Evolutionary conservation across 2,113 vertebrate species (phyloP).

Genomic region (Hucho hucho): DNA sequence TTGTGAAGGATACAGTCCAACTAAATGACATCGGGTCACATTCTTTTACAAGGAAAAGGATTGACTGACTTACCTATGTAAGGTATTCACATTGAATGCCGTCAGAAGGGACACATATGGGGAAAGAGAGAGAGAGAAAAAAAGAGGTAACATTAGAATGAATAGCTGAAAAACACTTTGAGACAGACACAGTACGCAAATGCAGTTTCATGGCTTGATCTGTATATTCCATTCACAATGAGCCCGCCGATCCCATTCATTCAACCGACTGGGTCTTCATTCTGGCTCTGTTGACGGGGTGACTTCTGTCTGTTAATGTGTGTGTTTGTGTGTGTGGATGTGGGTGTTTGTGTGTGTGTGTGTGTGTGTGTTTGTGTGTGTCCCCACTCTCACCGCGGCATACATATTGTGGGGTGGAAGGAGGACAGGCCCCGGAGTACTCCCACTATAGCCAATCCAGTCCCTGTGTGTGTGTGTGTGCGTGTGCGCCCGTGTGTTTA

Average conservation of each 20-base stretch:
- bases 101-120: conserved; percentile 6
- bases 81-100: not conserved
- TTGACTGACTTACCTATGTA: conserved; percentile 43
- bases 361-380: too few relatives aligned
- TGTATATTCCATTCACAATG: too few relatives aligned
- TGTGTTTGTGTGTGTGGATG: too few relatives aligned
- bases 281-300: too few relatives aligned
- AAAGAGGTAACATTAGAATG: not conserved
- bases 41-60: not conserved
- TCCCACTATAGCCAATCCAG: conserved; percentile 15
- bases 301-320: too few relatives aligned
- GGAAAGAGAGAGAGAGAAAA: conserved; percentile 13
- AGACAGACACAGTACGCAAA: too few relatives aligned
- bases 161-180: too few relatives aligned
- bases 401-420: too few relatives aligned
- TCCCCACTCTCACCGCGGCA: too few relatives aligned
- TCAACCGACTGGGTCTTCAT: too few relatives aligned
- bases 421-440: not conserved
- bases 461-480: conserved; percentile 5
- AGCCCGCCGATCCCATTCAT: too few relatives aligned
- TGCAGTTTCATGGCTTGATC: too few relatives aligned
- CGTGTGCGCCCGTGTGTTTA: not conserved
- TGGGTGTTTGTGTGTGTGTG: accelerated
- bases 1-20: conserved; percentile 9
- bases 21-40: not conserved